Evolutionary conservation across 1,140 invertebrate genomes (phyloP), one percentile per base, ranked within the genome.

Genomic region (Drosophila quadrilineata): DNA sequence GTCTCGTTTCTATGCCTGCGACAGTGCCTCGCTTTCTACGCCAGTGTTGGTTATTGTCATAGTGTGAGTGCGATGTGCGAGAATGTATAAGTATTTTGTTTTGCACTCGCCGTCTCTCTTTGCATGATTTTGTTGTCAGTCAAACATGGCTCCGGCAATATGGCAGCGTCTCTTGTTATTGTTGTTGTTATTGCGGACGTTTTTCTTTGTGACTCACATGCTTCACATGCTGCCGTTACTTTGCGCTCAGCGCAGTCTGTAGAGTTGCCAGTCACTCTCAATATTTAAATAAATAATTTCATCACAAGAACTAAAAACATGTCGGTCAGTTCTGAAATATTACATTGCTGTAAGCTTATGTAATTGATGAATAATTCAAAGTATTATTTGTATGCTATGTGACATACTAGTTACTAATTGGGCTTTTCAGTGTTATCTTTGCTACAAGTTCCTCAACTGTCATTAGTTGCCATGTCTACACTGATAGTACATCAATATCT

Each of bases 1-100:
- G 56, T 54, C 70, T 74, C 80, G 71, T 87, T 87, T 87, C 82
- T 82, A 87, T 87, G 64, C 70, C 60, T 45, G 71, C 66, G 70
- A 59, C 69, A 71, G 24, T 38, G 54, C 31, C 50, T 33, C 38
- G 57, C 36, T 59, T n/a, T 3, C 24, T 46, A 50, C 35, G n/a
- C 16, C 21, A 59, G 58, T 56, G 52, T 59, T 57, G 24, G 69
- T 58, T 45, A 41, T 31, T 63, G 56, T 6, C 35, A 8, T 19
- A 24, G 58, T 63, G 36, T 76, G 76, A 26, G 48, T 77, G 52
- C 19, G 10, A 33, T n/a, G n/a, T n/a, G 29, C 21, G 54, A 24
- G 36, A 24, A 49, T 50, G 58, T 57, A 43, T 54, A 22, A 49
- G 58, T 59, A 36, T 69, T 57, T 60, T 65, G 53, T 88, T 86